Conservation (phyloP, 1,140 invertebrate species). For the Pogonognathellus flavescens region DNA sequence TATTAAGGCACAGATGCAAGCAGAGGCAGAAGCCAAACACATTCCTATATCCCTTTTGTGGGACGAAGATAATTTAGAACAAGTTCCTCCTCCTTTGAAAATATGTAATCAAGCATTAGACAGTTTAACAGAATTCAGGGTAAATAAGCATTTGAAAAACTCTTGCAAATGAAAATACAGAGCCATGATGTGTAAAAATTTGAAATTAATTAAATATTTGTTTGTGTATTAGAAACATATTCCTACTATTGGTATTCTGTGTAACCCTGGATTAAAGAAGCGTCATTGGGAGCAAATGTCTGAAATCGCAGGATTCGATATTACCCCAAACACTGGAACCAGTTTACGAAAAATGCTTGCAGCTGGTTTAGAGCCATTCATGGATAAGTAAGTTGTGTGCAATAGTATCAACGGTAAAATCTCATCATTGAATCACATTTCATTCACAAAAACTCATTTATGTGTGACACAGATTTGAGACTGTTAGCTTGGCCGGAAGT, state of each 20-base stretch:
- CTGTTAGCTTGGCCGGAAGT: conserved; percentile 89
- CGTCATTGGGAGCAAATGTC: conserved; percentile 95
- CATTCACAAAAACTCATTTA: no score
- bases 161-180: neutral
- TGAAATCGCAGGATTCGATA: conserved; percentile 82
- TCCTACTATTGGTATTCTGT: conserved; percentile 85
- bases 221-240: conserved; percentile 82
- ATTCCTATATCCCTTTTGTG: conserved; percentile 67
- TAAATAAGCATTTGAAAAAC: conserved; percentile 63
- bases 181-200: no score
- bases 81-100: conserved; percentile 83
- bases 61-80: conserved; percentile 82
- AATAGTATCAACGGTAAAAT: neutral
- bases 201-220: no score
- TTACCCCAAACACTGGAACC: conserved; percentile 88
- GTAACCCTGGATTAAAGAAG: conserved; percentile 87
- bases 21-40: conserved; percentile 65
- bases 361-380: conserved; percentile 80
- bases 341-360: conserved; percentile 86
- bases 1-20: conserved; percentile 74
- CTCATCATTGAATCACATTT: no score
- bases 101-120: conserved; percentile 79
- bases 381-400: conserved; percentile 77
- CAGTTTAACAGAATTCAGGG: conserved; percentile 84
- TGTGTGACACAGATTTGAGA: conserved; percentile 74